Evolutionary conservation across 2,797 vertebrate species (phyloP).

Genomic region (Lutjanus campechanus): DNA sequence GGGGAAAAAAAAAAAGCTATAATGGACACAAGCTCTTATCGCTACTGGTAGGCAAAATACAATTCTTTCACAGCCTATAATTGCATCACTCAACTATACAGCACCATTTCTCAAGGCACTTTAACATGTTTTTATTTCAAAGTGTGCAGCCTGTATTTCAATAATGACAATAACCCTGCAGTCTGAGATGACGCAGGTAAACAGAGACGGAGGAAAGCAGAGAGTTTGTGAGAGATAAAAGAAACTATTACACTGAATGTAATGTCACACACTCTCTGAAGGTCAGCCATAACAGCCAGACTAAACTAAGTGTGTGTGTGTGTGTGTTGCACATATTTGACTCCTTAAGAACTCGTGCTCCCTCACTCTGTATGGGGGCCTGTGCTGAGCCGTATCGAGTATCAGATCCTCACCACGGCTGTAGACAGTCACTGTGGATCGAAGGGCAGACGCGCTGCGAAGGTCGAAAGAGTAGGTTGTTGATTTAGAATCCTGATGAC

Average conservation of each 20-base stretch:
- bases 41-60: neutral
- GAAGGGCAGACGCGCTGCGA: neutral
- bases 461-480: constrained; percentile 25
- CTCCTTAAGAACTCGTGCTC: constrained; percentile 53
- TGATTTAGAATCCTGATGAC: neutral
- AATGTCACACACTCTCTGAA: constrained; percentile 11
- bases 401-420: constrained; percentile 40
- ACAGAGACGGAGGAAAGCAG: neutral
- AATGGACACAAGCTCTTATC: neutral
- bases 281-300: constrained; percentile 17
- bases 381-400: constrained; percentile 53
- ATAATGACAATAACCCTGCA: neutral
- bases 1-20: no score
- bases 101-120: no score
- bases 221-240: neutral
- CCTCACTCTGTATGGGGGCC: constrained; percentile 1
- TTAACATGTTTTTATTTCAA: neutral
- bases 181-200: neutral
- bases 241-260: neutral
- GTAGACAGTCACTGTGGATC: neutral
- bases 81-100: no score
- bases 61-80: neutral
- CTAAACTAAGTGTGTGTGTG: neutral
- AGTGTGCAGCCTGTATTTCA: neutral
- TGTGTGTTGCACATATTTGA: constrained; percentile 39